Evolutionary conservation across 1,140 invertebrate species (phyloP), one percentile per base, ranked within the genome.

Genomic region (Lamellibrachia luymesi): DNA sequence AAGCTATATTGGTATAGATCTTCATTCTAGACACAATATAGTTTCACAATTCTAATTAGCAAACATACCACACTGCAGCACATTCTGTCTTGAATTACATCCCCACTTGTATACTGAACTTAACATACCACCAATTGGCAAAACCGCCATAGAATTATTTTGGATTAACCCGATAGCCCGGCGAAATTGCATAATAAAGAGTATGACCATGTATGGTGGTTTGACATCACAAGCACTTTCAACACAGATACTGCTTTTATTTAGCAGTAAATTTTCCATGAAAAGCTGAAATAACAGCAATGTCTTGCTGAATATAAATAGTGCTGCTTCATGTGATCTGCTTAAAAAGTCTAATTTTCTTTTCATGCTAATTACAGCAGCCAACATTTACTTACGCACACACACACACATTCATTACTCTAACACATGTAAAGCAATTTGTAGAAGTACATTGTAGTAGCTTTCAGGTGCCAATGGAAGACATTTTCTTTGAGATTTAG

Each of bases 391-490:
- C 25, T 22, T 80, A 80, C 4, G 25, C 17, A 80, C 2, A 80
- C 25, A 80, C 64, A 80, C 17, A 80, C 2, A 80, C 25, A 80
- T 80, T 80, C 64, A 80, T 80, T 80, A 80, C 64, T 25, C 22
- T 50, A 50, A 91, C 17, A 91, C 91, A 91, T 91, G 91, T 91
- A 91, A 50, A 91, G 49, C 91, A 91, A 91, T 91, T 4, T 91
- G 13, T 51, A 50, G 27, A 50, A 91, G 6, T 8, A n/a, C 13
- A 50, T 1, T 91, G 13, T 13, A 91, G 91, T 22, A 50, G 49
- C 0, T 51, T 91, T 38, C n/a, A 91, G 27, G 13, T 1, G 64
- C 17, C 13, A 80, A 10, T 80, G 64, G 64, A 80, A 80, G 64
- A 10, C 64, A 22, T 10, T 4, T 80, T 22, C 64, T 80, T 80